Evolutionary conservation across 2,888 invertebrate genomes (phyloP), one percentile per base, ranked within the genome.

Genomic region (Eueremaeus valkanovi): DNA sequence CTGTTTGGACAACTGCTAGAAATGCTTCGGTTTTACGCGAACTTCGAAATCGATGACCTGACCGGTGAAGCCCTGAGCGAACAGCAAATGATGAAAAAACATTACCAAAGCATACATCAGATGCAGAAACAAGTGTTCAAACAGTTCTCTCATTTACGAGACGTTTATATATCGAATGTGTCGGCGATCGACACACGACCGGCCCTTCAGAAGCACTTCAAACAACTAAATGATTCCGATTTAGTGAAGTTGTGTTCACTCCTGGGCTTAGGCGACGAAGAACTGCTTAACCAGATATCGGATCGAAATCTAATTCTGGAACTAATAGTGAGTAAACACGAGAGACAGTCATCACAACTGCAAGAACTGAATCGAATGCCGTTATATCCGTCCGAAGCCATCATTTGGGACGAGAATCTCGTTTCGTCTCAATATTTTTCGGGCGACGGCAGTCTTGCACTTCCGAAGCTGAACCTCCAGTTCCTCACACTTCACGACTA

Each of bases 401-500:
- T 98, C 2, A 95, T 99, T 80, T 99, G 99, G 99, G 95, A 99
- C 84, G 97, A 99, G 84, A 97, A 98, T 82, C 89, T 99, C 61
- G 98, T 99, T 0, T 99, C 99, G 0, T 92, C 95, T 0, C 96
- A 98, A 81, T 96, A 96, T 83, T 98, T 92, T 85, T 92, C 93
- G 58, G 96, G 97, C 0, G 97, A 98, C 83, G 94, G 92, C 27
- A 94, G 94, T 80, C 86, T 99, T 42, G 98, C 99, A 0, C 85
- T 99, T 78, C 98, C 99, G 0, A 99, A 99, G 83, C 85, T 99
- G 3, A 99, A 99, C 85, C 87, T 99, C 8, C 99, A 99, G 85
- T 99, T 99, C 84, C 87, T 99, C 16, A 99, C 99, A 0, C 85
- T 99, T 6, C 98, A 99, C 84, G 99, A 99, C 85, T 99, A 99